These are phyloP conservation scores for Prosapia bicincta DNA, from an alignment of 2,888 invertebrate species.

Conservation along the genomic window DNA sequence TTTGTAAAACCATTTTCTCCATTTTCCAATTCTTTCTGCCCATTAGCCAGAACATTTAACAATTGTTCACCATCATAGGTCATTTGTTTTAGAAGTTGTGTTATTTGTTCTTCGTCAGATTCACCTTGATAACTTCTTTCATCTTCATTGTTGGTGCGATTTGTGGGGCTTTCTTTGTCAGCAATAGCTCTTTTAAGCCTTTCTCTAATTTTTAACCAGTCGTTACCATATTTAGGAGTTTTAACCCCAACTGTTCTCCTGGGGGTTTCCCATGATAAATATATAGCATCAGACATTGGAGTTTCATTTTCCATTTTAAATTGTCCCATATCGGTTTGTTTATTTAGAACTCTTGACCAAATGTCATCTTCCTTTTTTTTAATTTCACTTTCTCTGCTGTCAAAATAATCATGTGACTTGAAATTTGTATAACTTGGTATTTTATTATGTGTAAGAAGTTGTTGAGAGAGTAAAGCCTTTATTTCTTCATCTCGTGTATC, in stretches of 20 bases:
- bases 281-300: background rate
- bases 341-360: background rate
- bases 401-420: background rate
- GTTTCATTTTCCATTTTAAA: background rate
- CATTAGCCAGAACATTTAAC: background rate
- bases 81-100: background rate
- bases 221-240: background rate
- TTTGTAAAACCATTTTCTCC: background rate
- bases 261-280: background rate
- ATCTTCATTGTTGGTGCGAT: too few species aligned
- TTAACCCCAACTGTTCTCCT: background rate
- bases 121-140: background rate
- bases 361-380: background rate
- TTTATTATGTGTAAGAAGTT: background rate
- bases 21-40: background rate
- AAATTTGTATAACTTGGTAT: background rate
- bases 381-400: background rate
- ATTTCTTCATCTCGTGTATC: background rate
- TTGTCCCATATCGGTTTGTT: too few species aligned
- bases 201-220: too few species aligned
- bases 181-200: background rate
- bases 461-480: background rate
- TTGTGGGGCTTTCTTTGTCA: too few species aligned
- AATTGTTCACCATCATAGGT: background rate
- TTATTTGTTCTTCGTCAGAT: background rate